A percentile compares a stretch with the other conserved stretches of the same genome.
Conservation (phyloP, 2,797 vertebrate species). For the Octomys mimax region DNA sequence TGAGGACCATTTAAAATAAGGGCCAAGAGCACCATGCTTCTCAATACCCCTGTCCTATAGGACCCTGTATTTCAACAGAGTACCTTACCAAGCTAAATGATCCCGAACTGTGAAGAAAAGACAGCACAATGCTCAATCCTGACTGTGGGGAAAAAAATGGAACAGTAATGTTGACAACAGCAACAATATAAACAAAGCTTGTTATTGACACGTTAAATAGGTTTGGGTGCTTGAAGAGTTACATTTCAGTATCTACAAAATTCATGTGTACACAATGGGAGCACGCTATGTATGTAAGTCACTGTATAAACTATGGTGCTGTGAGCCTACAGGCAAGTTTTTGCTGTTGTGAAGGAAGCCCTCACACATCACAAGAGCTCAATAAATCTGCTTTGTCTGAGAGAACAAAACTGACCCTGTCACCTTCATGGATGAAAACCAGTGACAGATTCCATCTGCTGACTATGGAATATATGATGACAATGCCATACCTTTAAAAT, state of each 20-base stretch:
- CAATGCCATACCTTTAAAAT: neutral
- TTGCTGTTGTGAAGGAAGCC: constrained; percentile 38
- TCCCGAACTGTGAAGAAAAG: constrained; percentile 27
- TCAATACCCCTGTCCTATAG: neutral
- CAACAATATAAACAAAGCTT: neutral
- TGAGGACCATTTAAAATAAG: neutral
- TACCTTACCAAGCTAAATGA: neutral
- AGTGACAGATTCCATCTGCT: constrained; percentile 12
- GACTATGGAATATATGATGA: neutral
- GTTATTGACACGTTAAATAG: constrained; percentile 41
- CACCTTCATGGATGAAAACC: constrained; percentile 43
- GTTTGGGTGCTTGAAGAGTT: constrained; percentile 10
- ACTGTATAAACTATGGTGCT: constrained; percentile 7
- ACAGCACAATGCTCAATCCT: neutral
- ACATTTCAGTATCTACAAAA: constrained; percentile 44
- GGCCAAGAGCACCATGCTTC: neutral
- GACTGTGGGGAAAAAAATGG: neutral
- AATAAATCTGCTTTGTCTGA: constrained; percentile 49
- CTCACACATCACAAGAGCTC: neutral
- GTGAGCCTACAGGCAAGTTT: constrained; percentile 8
- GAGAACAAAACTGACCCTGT: neutral
- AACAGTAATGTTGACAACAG: neutral
- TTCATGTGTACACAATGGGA: neutral
- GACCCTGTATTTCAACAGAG: neutral
- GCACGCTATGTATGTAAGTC: neutral